These are phyloP conservation scores for Rynchops niger DNA, from an alignment of 2,113 vertebrate genomes.

Conservation along the genomic window DNA sequence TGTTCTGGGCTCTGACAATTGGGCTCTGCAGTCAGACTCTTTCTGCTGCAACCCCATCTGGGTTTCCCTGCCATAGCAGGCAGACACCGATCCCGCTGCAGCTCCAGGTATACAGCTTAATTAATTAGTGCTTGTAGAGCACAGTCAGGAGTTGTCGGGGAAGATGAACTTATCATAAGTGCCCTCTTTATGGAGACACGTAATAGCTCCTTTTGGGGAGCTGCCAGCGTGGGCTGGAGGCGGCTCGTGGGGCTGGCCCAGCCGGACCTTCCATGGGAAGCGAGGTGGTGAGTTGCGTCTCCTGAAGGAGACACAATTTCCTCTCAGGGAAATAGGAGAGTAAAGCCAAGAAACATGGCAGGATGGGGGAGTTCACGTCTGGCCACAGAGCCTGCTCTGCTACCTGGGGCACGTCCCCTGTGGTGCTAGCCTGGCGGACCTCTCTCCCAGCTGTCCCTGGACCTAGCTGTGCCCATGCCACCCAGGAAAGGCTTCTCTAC, in stretches of 20 bases:
- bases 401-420: neutral
- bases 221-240: neutral
- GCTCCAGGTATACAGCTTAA: conserved; percentile 19
- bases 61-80: neutral
- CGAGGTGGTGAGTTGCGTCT: accelerated
- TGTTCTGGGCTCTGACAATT: neutral
- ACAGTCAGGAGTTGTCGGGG: conserved; percentile 13
- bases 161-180: neutral
- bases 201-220: neutral
- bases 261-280: neutral
- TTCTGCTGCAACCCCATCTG: neutral
- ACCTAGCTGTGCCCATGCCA: neutral
- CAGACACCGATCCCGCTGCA: neutral
- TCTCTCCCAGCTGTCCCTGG: neutral
- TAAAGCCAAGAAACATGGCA: neutral
- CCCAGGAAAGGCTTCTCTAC: neutral
- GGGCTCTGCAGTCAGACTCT: neutral
- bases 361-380: neutral
- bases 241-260: neutral
- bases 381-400: neutral
- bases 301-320: neutral
- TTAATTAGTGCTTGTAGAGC: conserved; percentile 49
- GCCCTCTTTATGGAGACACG: neutral
- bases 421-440: neutral
- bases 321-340: neutral